Evolutionary conservation across 2,888 invertebrate species (phyloP).

Genomic region (Teleogryllus oceanicus): DNA sequence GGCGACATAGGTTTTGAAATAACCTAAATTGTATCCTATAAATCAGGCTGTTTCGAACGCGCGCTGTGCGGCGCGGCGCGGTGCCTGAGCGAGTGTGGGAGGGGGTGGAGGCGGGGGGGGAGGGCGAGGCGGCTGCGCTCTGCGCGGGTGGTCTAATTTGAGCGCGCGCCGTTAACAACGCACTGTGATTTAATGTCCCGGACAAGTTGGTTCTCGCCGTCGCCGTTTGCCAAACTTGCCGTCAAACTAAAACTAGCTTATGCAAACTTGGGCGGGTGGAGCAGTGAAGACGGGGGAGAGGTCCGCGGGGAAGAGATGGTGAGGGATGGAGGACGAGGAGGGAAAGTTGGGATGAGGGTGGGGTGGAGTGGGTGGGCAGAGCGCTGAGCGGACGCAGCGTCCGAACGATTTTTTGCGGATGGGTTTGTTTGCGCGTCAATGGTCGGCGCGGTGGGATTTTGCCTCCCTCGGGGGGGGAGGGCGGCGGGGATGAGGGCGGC

Average conservation of each 20-base stretch:
- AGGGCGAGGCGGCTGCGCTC: neutral
- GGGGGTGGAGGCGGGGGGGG: neutral
- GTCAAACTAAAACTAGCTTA: neutral
- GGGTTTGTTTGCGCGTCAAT: too few species aligned
- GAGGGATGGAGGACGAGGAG: neutral
- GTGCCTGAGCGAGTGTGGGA: neutral
- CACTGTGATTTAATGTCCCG: slow-evolving; percentile 1
- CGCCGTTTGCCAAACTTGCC: neutral
- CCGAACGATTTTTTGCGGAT: too few species aligned
- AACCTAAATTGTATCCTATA: neutral
- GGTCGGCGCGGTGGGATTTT: too few species aligned
- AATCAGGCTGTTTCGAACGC: slow-evolving; percentile 7
- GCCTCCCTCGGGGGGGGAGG: too few species aligned
- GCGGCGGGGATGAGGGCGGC: too few species aligned
- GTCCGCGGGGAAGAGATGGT: neutral
- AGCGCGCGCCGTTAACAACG: neutral
- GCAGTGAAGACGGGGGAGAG: neutral
- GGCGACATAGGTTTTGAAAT: neutral
- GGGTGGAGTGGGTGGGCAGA: too few species aligned
- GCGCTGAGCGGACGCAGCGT: too few species aligned
- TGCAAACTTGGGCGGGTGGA: neutral
- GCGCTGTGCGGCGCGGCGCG: neutral
- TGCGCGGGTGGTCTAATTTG: neutral
- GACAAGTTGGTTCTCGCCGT: neutral
- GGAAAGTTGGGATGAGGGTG: too few species aligned